Base-by-base conservation (phyloP, 2,113 vertebrate species). In the Melierax canorus region DNA sequence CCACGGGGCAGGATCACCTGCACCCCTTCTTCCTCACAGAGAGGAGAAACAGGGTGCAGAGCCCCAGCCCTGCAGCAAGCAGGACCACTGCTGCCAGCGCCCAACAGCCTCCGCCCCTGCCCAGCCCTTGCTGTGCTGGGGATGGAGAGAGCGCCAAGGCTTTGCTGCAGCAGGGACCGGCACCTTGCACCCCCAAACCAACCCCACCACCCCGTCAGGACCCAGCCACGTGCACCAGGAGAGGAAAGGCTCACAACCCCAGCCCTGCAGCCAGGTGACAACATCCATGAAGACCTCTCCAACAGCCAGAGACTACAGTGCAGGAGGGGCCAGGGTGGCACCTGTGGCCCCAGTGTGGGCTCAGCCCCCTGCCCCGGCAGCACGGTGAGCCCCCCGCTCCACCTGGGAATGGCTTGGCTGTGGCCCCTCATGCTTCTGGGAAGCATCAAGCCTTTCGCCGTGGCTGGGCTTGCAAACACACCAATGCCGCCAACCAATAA, bases 251-350 rank as follows among this genome's bases (percentile, higher is more conserved):
- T 80, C 62, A 12, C 21, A 69, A 10, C 12, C 10, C 15, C 67
- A 16, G 36, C 17, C 38, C 77, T 4, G 15, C 67, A 11, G 77
- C 34, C 27, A 32, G 43, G 23, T 48, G 81, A 71, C 60, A 79
- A 8, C 62, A 19, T 0, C 20, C 39, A 48, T 34, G 15, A 41
- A 48, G 30, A 41, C 19, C 48, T 27, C 66, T 63, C 41, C 0
- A 30, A 10, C 11, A 55, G 34, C 38, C 12, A 2, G 43, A 13
- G 51, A 36, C 0, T 0, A 29, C 34, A 10, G 24, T 0, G 60
- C 55, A 46, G 43, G 39, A 74, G 85, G 62, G 34, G 14, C 68
- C 50, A 29, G 71, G 43, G n/a, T 1, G 36, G 50, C 75, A 29
- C 53, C 4, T 34, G 34, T 55, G 32, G 80, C 50, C 7, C 45